Conservation (phyloP, 2,888 invertebrate species). For the Drosophila robusta region DNA sequence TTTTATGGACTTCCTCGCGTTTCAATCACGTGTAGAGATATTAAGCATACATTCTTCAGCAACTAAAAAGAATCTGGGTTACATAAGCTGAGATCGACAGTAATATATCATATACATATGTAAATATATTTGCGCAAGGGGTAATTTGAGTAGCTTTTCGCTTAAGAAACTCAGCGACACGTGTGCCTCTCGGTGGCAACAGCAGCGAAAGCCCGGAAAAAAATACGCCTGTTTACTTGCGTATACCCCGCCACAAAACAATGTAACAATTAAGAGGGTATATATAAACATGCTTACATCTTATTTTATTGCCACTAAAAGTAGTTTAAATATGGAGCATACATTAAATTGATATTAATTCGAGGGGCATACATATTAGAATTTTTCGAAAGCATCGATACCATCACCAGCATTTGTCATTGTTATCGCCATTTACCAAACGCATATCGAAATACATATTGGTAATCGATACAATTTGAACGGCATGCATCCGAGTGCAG, state of each 20-base stretch:
- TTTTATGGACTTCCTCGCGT: constrained; percentile 38
- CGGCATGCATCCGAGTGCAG: constrained; percentile 1
- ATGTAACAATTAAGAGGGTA: too few relatives aligned
- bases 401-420: not conserved
- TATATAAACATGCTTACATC: too few relatives aligned
- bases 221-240: not conserved
- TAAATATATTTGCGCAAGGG: not conserved
- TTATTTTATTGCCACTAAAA: not conserved
- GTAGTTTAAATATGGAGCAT: too few relatives aligned
- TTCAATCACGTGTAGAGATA: constrained; percentile 42
- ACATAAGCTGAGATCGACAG: constrained; percentile 7
- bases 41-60: not conserved
- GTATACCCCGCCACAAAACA: not conserved
- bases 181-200: constrained; percentile 44
- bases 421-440: not conserved
- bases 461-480: not conserved
- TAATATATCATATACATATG: not conserved
- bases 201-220: not conserved
- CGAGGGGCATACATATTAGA: too few relatives aligned
- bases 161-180: constrained; percentile 48
- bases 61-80: not conserved
- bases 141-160: constrained; percentile 22
- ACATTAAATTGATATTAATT: too few relatives aligned
- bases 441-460: not conserved
- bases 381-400: not conserved